Base-by-base conservation (phyloP, 2,113 vertebrate genomes). In the Crotalus viridis region DNA sequence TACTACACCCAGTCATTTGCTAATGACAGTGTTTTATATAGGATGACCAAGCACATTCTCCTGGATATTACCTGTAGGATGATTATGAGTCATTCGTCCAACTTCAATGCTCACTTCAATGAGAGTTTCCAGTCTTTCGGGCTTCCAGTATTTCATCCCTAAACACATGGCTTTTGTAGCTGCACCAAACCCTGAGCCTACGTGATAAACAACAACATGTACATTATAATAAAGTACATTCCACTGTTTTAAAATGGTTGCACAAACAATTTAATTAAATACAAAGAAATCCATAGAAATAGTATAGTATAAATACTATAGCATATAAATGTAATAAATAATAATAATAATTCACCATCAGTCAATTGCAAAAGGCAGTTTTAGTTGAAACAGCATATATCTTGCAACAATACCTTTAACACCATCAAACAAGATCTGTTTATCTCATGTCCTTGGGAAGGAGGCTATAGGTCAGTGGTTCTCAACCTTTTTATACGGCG, bases 131-230 rank as follows among this genome's bases (percentile, higher is more conserved):
- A 99, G 96, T 89, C 98, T 98, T 21, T 98, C 98, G 0, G 98
- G 98, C 95, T 98, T 98, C 98, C 99, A 99, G 97, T 99, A 99
- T 57, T 98, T 97, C 99, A 99, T 99, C 9, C 99, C 99, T 5
- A 99, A 97, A 94, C 99, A 99, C 99, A 99, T 99, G 22, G 99
- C 98, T 95, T 99, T 99, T n/a, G 99, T 98, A 85, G 99, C 98
- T 0, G 99, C 99, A 55, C 99, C 99, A 3, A 98, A 99, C 8
- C 99, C 99, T 2, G 99, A 99, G 24, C 99, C 99, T 99, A 59
- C 0, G 93, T 1, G 1, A 91, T 89, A 13, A 94, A 55, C 2
- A 17, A 39, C 74, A 81, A 21, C 7, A 43, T 81, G 74, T 43
- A 81, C 8, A 43, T 81, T 81, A 21, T 81, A 21, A 21, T 81